phyloP scores from a whole-genome alignment of 2,113 vertebrate genomes.

The Piliocolobus tephrosceles region DNA sequence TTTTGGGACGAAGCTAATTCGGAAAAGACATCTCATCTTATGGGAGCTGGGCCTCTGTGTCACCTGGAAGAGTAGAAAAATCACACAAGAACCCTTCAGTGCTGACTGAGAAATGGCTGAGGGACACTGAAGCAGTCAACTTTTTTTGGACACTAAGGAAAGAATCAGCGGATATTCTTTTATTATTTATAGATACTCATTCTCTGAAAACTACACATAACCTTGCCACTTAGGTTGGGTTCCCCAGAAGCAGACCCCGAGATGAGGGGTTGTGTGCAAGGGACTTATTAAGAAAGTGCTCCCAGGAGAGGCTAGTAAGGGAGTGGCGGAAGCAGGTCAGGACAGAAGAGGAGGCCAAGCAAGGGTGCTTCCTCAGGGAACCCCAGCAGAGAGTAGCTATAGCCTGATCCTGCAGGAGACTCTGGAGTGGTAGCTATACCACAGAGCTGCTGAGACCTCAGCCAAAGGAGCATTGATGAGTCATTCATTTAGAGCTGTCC shows the following conservation, averaged over 20 bases:
- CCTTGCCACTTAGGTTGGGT: neutral
- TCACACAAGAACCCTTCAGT: neutral
- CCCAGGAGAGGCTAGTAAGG: neutral
- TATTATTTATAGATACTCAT: neutral
- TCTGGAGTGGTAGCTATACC: neutral
- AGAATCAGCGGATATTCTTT: neutral
- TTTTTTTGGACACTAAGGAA: neutral
- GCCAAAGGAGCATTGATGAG: neutral
- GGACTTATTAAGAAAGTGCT: neutral
- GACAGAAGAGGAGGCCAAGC: neutral
- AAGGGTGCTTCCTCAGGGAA: neutral
- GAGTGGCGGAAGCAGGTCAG: neutral
- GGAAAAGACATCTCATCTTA: slow-evolving; percentile 99
- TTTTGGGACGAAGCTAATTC: slow-evolving; percentile 98
- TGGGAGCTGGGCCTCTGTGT: slow-evolving; percentile 97
- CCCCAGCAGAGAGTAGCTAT: neutral
- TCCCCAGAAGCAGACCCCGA: neutral
- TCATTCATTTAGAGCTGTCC: neutral
- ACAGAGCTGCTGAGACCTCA: neutral
- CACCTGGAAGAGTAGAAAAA: slow-evolving; percentile 86
- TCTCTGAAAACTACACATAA: neutral
- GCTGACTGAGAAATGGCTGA: neutral
- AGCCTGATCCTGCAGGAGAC: neutral
- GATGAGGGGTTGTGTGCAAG: neutral
- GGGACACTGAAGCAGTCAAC: neutral